These are phyloP conservation scores for Drosophila fulvimacula DNA, from an alignment of 2,888 invertebrate species.

Conservation along the genomic window DNA sequence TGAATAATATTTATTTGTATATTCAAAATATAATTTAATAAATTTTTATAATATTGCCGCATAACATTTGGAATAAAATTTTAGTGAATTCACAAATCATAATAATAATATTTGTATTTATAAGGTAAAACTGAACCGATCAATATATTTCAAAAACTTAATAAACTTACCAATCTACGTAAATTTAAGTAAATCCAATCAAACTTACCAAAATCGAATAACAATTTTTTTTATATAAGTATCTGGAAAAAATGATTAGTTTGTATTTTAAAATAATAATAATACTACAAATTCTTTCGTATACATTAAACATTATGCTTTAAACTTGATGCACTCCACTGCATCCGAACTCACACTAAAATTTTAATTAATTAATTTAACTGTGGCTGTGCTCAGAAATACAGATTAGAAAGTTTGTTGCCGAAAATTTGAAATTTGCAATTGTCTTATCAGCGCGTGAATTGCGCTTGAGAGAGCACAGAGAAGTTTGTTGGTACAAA, in stretches of 20 bases:
- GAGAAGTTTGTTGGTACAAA: conserved; percentile 60
- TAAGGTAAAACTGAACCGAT: too few relatives aligned
- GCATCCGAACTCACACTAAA: neutral
- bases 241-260: too few relatives aligned
- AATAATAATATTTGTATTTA: neutral
- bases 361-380: conserved; percentile 12
- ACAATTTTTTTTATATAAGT: too few relatives aligned
- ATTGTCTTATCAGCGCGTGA: conserved; percentile 61
- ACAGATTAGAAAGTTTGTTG: conserved; percentile 34
- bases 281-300: too few relatives aligned
- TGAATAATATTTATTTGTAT: neutral
- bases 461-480: conserved; percentile 68
- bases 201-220: too few relatives aligned
- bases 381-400: conserved; percentile 16
- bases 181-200: too few relatives aligned
- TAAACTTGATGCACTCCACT: neutral
- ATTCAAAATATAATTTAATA: neutral
- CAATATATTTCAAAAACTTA: too few relatives aligned
- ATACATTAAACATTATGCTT: too few relatives aligned
- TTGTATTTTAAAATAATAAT: too few relatives aligned
- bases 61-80: neutral
- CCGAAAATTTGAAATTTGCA: conserved; percentile 29
- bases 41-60: neutral
- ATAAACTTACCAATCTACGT: too few relatives aligned
- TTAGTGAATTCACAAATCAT: neutral